These are phyloP conservation scores for Eurytoma californica DNA, from an alignment of 2,888 invertebrate genomes.

Conservation along the genomic window DNA sequence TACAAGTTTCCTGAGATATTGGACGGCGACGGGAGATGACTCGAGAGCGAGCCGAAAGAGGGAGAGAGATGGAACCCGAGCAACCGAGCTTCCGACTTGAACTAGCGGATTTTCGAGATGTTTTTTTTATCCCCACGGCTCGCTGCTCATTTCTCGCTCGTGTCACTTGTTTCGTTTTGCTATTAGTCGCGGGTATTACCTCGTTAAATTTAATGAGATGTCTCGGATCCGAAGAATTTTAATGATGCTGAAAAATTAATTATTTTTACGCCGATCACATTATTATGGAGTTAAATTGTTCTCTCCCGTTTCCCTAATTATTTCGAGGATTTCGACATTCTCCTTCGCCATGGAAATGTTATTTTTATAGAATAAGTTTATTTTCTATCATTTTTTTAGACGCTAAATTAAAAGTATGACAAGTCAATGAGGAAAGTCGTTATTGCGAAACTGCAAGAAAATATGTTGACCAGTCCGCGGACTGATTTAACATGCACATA, in stretches of 20 bases:
- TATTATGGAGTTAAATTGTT: too few relatives aligned
- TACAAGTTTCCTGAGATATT: conserved; percentile 71
- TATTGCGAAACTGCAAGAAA: conserved; percentile 5
- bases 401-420: too few relatives aligned
- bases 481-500: conserved; percentile 1
- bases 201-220: conserved; percentile 47
- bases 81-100: conserved; percentile 27
- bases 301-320: too few relatives aligned
- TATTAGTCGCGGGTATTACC: conserved; percentile 7
- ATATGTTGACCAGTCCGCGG: background rate
- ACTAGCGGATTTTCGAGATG: conserved; percentile 45
- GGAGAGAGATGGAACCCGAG: conserved; percentile 64
- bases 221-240: conserved; percentile 24
- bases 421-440: background rate
- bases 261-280: conserved; percentile 16
- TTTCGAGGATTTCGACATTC: too few relatives aligned
- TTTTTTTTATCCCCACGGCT: background rate
- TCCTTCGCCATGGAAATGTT: too few relatives aligned
- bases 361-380: too few relatives aligned
- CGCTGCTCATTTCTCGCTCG: conserved; percentile 4
- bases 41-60: conserved; percentile 42
- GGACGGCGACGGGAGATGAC: conserved; percentile 60
- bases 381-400: too few relatives aligned
- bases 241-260: conserved; percentile 41
- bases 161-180: background rate